Percentiles rank a stretch among this genome's conserved stretches.
phyloP scores from a whole-genome alignment of 2,797 vertebrate species.

The Argya squamiceps region DNA sequence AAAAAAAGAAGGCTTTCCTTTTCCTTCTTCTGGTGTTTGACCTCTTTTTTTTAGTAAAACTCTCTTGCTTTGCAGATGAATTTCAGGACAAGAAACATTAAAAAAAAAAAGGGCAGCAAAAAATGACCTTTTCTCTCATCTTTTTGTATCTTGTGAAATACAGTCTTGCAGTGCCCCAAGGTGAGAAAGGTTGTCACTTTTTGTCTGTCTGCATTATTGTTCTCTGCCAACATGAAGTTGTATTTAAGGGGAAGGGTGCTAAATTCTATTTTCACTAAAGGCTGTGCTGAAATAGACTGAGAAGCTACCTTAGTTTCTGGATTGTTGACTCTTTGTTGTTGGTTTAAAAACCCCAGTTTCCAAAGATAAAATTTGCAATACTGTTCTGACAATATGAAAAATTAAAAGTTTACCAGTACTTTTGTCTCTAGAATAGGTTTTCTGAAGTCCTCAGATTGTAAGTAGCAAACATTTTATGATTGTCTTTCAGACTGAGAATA shows the following conservation, averaged over 20 bases:
- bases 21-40: neutral
- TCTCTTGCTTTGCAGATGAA: neutral
- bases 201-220: conserved; percentile 36
- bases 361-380: neutral
- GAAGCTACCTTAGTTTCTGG: neutral
- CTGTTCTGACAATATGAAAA: neutral
- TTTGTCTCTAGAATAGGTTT: neutral
- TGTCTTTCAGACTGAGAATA: neutral
- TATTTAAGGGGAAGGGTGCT: conserved; percentile 46
- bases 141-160: conserved; percentile 52
- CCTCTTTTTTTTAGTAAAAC: neutral
- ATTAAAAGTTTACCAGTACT: neutral
- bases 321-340: neutral
- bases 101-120: neutral
- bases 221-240: neutral
- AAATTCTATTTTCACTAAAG: conserved; percentile 34
- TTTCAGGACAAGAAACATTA: neutral
- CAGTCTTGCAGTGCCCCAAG: conserved; percentile 47
- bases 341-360: neutral
- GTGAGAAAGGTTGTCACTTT: conserved; percentile 51
- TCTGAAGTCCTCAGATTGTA: neutral
- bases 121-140: conserved; percentile 60
- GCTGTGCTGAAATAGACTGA: conserved; percentile 1
- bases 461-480: neutral
- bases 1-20: neutral